Percentiles rank a stretch among this genome's conserved stretches.
These are phyloP conservation scores for Lutraria rhynchaena DNA, from an alignment of 1,140 invertebrate species.

Conservation along the genomic window DNA sequence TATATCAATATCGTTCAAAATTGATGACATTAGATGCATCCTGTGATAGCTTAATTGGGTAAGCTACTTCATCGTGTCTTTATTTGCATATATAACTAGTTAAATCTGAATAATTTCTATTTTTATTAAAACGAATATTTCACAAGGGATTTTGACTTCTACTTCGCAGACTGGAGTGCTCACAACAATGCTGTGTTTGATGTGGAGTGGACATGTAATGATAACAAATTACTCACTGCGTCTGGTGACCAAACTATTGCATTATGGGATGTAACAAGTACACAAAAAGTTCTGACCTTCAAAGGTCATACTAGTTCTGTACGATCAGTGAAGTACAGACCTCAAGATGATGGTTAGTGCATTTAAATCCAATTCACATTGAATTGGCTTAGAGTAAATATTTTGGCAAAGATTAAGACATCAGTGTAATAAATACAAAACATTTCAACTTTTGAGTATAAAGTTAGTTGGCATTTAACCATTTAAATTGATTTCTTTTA, in stretches of 20 bases:
- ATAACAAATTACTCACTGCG: constrained; percentile 90
- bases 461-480: no score
- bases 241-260: constrained; percentile 92
- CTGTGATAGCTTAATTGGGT: no score
- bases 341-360: constrained; percentile 84
- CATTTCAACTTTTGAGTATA: no score
- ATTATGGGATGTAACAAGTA: constrained; percentile 87
- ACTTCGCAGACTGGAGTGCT: constrained; percentile 84
- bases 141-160: not conserved
- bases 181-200: constrained; percentile 95
- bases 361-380: no score
- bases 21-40: no score
- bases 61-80: no score
- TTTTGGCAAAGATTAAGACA: no score
- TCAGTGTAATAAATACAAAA: no score
- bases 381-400: no score
- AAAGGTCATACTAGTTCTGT: constrained; percentile 90
- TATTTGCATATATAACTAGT: no score
- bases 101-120: not conserved
- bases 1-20: no score
- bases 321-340: constrained; percentile 89
- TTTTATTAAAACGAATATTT: not conserved
- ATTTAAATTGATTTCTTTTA: no score
- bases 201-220: constrained; percentile 90
- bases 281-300: constrained; percentile 84